Evolutionary conservation across 2,888 invertebrate genomes (phyloP).

Genomic region (Apodemia hepburni): DNA sequence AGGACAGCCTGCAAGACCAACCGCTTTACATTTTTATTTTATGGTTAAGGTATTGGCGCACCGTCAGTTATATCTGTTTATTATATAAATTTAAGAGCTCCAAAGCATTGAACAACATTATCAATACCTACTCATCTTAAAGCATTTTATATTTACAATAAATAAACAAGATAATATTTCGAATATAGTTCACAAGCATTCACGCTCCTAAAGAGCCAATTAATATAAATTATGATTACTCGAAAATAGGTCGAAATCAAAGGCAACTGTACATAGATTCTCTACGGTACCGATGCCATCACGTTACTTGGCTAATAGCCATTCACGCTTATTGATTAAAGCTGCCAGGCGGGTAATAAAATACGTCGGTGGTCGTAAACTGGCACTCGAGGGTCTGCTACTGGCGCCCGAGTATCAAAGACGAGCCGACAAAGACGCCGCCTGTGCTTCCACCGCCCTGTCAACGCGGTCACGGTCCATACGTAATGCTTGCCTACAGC

Average conservation of each 20-base stretch:
- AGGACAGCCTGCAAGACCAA: no score
- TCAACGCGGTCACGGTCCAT: conserved; percentile 70
- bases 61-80: no score
- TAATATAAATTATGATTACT: conserved; percentile 22
- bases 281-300: conserved; percentile 38
- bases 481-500: conserved; percentile 58
- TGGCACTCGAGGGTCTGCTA: conserved; percentile 62
- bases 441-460: conserved; percentile 48
- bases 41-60: no score
- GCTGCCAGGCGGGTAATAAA: conserved; percentile 64
- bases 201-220: conserved; percentile 17
- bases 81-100: neutral
- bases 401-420: conserved; percentile 75
- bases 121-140: neutral
- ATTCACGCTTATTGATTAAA: conserved; percentile 55
- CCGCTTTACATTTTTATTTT: no score
- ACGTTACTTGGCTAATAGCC: conserved; percentile 47
- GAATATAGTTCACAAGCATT: conserved; percentile 13
- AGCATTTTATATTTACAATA: neutral
- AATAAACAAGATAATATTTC: conserved; percentile 15
- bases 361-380: conserved; percentile 69
- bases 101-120: neutral
- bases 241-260: conserved; percentile 31
- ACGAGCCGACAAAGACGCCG: conserved; percentile 64
- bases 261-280: conserved; percentile 39